Conservation (phyloP, 1,140 invertebrate species). For the Papilio glaucus region DNA sequence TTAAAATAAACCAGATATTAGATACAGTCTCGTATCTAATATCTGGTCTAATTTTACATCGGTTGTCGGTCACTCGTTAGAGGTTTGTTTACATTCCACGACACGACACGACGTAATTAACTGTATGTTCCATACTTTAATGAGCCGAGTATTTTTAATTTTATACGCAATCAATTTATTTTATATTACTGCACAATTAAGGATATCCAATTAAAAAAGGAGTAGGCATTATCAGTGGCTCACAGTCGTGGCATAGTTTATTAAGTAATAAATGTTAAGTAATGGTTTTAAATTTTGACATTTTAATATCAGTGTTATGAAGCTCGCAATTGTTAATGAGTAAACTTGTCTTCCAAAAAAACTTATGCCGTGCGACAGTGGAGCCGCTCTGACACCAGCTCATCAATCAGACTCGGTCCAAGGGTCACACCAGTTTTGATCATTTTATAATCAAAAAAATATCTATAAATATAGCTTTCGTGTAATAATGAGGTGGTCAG, state of each 20-base stretch:
- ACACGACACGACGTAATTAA: slow-evolving; percentile 10
- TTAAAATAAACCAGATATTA: no score
- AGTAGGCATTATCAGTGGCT: neutral
- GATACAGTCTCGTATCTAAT: slow-evolving; percentile 27
- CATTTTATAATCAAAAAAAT: slow-evolving; percentile 29
- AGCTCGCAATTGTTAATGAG: neutral
- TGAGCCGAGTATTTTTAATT: neutral
- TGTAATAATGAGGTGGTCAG: neutral
- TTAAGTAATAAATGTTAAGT: no score
- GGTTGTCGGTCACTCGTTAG: slow-evolving; percentile 18
- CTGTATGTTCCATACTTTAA: neutral
- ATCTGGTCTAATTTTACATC: slow-evolving; percentile 25
- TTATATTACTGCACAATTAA: neutral
- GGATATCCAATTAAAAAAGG: neutral
- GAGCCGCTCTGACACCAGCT: neutral
- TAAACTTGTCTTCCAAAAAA: neutral
- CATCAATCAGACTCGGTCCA: slow-evolving; percentile 28
- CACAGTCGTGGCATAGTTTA: no score
- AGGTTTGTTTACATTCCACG: slow-evolving; percentile 25
- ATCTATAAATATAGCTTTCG: neutral
- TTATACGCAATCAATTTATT: slow-evolving; percentile 2
- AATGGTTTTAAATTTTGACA: no score
- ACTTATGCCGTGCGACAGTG: neutral
- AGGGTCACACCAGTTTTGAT: neutral
- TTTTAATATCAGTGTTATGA: no score